Evolutionary conservation across 1,140 invertebrate genomes (phyloP), one percentile per base, ranked within the genome.

Genomic region (Araneus ventricosus): DNA sequence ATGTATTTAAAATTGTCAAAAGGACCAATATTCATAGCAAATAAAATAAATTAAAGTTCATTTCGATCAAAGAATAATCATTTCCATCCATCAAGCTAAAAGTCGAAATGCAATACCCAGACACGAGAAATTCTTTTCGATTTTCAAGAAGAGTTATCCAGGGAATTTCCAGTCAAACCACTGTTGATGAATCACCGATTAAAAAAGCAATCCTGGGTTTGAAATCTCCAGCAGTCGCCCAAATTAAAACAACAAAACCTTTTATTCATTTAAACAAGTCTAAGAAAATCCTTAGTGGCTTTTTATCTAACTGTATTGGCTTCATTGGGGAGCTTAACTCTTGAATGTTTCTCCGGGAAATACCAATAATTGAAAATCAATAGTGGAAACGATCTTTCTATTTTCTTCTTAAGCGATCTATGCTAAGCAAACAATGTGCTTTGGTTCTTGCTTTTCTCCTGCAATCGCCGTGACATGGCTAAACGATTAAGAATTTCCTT

Each of bases 301-400:
- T 79, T 89, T 89, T 89, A 41, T 41, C 67, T 37, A 17, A 10
- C 41, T 79, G 24, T 79, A 89, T 89, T 34, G 88, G 63, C 41
- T 70, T 89, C 88, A 89, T 89, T 89, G 63, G 20, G 63, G 30
- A 89, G 88, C 70, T 89, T 45, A 89, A 89, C 88, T 89, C 88
- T 70, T 75, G 88, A 79, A 89, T 89, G 70, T 89, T 89, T 89
- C 88, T 52, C 79, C 59, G 52, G 79, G 37, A 91, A 91, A 91
- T 91, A 84, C 89, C 79, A 91, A 91, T 91, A 91, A 91, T 91
- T 79, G 89, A 45, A 91, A 91, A 91, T 91, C 89, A 91, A 91
- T 91, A 84, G 37, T 39, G 57, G 80, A 91, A 91, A 91, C 89
- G 89, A 91, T 91, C 89, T 41, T 91, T 91, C 89, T 84, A 84